Base-by-base conservation (phyloP, 1,140 invertebrate species). In the Pseudomyrmex pallidus region DNA sequence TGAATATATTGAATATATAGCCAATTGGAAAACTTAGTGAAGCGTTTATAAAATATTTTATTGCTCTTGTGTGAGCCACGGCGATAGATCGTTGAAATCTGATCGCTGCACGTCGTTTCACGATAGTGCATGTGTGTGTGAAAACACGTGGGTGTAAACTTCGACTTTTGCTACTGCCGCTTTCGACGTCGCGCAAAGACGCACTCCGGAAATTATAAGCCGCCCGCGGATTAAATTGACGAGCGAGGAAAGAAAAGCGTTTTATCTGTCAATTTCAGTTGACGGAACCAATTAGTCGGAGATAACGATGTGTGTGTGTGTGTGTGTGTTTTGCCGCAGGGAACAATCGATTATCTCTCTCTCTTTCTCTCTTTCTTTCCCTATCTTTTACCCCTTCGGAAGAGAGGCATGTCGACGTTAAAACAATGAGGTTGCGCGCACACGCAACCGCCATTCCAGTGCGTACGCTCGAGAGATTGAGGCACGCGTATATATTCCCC, bases 221-320 rank as follows among this genome's bases (percentile, higher is more conserved):
- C 10, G 1, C 13, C 46, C 44, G 76, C 15, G 35, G 12, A 80
- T 80, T 48, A 80, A 20, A 72, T 72, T 59, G 22, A 61, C 10
- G 15, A 15, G 12, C 4, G 46, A 9, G 54, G 5, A 5, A 12
- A 25, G 44, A 61, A 78, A 59, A 80, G 8, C 7, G 10, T 59
- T 70, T 48, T 59, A 25, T 48, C 15, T 1, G 4, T 72, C 76
- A 78, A 59, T 13, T 20, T 44, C 46, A 50, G 44, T 61, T 22
- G 61, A 20, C 52, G 22, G 25, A 52, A 25, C 17, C 74, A 70
- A 87, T 84, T 84, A 84, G 77, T 83, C 22, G 63, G 52, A 61
- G 67, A 87, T 73, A 67, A 84, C 82, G 9, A 64, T 74, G 57
- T 74, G 82, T 80, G 61, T 74, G 82, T 48, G 5, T 35, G 5